Base-by-base conservation (phyloP, 2,113 vertebrate genomes). In the Mastomys coucha region DNA sequence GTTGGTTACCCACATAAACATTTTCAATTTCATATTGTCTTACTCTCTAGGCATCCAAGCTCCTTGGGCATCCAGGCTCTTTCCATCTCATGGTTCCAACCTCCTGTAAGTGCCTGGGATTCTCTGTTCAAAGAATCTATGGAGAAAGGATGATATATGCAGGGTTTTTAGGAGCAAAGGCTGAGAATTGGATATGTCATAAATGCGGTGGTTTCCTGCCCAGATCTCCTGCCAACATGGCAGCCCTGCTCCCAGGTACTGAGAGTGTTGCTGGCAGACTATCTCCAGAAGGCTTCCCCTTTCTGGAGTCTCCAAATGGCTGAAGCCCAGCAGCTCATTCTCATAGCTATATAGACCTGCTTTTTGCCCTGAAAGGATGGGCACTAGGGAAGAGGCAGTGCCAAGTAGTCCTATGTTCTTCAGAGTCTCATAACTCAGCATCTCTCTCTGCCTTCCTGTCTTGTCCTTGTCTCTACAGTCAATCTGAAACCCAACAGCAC, bases 391-490 rank as follows among this genome's bases (percentile, higher is more conserved):
- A 31, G 51, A 5, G 26, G 10, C 85, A 26, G 31, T 7, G 7
- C 1, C 5, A 42, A 28, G 4, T 5, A 12, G 67, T 17, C 14
- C 16, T 14, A 6, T 26, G 7, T 51, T 11, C 7, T 49, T 51
- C 31, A 24, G 45, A 49, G 9, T 9, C 7, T 1, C n/a, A 45
- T 12, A 84, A 39, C 16, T 20, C 7, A 31, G 0, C 45, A 39
- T 39, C 63, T 16, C 39, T 20, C 56, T 58, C 39, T 7, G 3
- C 53, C 16, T 0, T 22, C 36, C 51, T 42, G 49, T 39, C 28
- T 75, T 58, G 6, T 31, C 39, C 10, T 70, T 42, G 12, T 7
- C 53, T 13, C 45, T 82, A 39, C 1, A 1, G 1, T 20, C 0
- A 1, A 4, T 14, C 65, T 67, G 51, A 45, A 36, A 24, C 72